These are phyloP conservation scores for Pyrocephalus nanus DNA, from an alignment of 2,797 vertebrate genomes.

Conservation along the genomic window DNA sequence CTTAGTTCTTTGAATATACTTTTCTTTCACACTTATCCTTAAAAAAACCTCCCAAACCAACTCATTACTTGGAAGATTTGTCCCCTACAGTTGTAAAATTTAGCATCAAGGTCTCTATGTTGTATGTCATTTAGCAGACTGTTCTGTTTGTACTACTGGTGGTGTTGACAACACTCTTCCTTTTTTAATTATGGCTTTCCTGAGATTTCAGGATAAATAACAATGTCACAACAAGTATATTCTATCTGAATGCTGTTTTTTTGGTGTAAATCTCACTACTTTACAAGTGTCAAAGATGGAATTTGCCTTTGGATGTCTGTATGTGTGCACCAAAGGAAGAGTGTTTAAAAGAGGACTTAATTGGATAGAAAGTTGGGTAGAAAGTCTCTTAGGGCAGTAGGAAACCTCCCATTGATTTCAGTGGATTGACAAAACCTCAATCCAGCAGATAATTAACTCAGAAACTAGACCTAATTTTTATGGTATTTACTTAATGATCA, in stretches of 20 bases:
- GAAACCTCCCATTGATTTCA: background rate
- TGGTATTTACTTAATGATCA: background rate
- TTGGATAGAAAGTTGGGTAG: background rate
- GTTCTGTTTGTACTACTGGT: background rate
- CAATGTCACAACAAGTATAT: background rate
- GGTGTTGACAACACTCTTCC: background rate
- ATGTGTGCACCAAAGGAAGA: background rate
- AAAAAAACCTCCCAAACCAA: background rate
- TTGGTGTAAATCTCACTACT: background rate
- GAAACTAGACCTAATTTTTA: background rate
- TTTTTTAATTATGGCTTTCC: background rate
- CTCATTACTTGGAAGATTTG: background rate
- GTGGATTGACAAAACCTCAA: background rate
- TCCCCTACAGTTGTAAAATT: background rate
- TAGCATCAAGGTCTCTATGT: background rate
- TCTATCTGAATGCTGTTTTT: background rate
- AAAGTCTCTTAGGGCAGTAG: background rate
- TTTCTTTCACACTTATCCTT: background rate
- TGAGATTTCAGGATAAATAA: background rate
- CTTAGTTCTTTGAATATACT: background rate
- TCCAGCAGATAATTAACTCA: background rate
- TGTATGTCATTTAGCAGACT: background rate
- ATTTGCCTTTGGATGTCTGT: background rate
- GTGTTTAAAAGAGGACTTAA: background rate
- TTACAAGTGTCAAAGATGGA: background rate